Evolutionary conservation across 53 echinoderm and acorn worm genomes (phyloP), one percentile per base, ranked within the genome.

Genomic region (Echinarachnius parma): DNA sequence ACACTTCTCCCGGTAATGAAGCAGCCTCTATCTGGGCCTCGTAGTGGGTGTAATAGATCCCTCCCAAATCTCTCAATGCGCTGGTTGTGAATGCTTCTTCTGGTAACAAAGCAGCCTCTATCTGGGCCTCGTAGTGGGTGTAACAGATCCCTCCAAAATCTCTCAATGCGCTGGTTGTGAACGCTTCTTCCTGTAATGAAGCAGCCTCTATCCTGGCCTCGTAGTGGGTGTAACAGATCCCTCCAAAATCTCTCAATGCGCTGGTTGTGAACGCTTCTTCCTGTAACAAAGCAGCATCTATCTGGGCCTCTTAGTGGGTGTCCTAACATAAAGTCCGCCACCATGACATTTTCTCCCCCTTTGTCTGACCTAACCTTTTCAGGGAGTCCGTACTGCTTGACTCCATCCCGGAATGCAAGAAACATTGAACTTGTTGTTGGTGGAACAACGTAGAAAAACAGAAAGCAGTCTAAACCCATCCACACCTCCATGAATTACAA

Each of bases 401-500:
- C 78, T 10, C 75, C 79, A 25, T 78, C 34, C 24, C 28, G 24
- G 46, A 79, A 79, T 19, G 53, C 24, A 15, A 42, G 1, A 4
- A 66, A 47, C 46, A 66, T 65, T 18, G 79, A 66, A 5, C 16
- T 26, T 77, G 67, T 89, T 89, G 39, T 89, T 78, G 9, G 49
- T 44, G 26, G 54, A 59, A 46, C 90, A 85, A 10, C 29, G 48
- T 3, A 90, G 48, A 47, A 61, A 90, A 0, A 79, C 79, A 29
- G 70, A 53, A 4, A 62, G 60, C 11, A 76, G 45, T 19, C 84
- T 85, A 35, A 53, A 85, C 0, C 89, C 85, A 61, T 89, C 89
- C 14, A 89, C 61, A 20, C 78, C 84, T 7, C 85, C 85, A 57
- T 89, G 85, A 4, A 82, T 79, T 2, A 89, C 90, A 54, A 85